These are phyloP conservation scores for Dreissena polymorpha DNA, from an alignment of 1,140 invertebrate genomes.

Conservation along the genomic window DNA sequence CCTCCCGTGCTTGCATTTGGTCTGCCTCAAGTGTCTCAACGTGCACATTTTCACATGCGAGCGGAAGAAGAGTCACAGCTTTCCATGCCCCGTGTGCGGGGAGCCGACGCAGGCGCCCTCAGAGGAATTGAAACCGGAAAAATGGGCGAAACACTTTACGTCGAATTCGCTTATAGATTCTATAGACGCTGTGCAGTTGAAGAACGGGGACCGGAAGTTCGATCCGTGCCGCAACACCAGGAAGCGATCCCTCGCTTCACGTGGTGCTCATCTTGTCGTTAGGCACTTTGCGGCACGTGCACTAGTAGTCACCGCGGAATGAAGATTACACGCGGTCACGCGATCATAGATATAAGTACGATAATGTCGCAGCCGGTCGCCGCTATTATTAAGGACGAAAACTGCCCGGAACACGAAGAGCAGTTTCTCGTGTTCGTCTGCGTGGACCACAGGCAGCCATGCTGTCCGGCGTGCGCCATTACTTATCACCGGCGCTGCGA, in stretches of 20 bases:
- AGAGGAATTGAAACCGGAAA: too few relatives aligned
- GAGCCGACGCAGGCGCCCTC: constrained; percentile 1
- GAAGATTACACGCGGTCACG: constrained; percentile 42
- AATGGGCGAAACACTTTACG: constrained; percentile 48
- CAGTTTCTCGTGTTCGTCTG: constrained; percentile 42
- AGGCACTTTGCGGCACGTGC: constrained; percentile 37
- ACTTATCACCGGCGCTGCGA: constrained; percentile 32
- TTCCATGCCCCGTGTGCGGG: constrained; percentile 35
- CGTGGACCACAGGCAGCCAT: constrained; percentile 29
- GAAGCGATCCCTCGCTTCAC: constrained; percentile 30
- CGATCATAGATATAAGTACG: constrained; percentile 32
- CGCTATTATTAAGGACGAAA: constrained; percentile 39
- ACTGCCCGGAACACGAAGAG: constrained; percentile 37
- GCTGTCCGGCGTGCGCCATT: constrained; percentile 37
- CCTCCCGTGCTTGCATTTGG: constrained; percentile 41
- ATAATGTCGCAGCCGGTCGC: constrained; percentile 30
- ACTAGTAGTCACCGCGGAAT: constrained; percentile 43
- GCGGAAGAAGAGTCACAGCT: too few relatives aligned
- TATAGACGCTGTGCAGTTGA: constrained; percentile 12
- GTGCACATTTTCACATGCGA: constrained; percentile 11
- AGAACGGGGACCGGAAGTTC: constrained; percentile 39
- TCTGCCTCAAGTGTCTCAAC: constrained; percentile 35
- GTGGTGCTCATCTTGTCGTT: too few relatives aligned
- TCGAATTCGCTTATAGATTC: constrained; percentile 33
- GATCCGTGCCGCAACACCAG: constrained; percentile 36